Evolutionary conservation across 2,888 invertebrate genomes (phyloP).

Genomic region (Chrysopilus asiliformis): DNA sequence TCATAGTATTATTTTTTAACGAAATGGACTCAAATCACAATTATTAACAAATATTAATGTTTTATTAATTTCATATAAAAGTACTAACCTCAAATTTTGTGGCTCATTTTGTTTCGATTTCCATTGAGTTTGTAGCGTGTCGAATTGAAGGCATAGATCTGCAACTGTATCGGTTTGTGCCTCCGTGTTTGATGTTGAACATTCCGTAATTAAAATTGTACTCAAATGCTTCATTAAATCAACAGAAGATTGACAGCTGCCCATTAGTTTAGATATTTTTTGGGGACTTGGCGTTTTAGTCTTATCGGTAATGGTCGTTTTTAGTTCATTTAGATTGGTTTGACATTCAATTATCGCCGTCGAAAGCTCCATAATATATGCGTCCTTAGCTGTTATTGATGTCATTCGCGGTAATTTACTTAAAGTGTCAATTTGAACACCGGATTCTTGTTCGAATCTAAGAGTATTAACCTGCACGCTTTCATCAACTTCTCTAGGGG

Average conservation of each 20-base stretch:
- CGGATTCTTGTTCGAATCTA: slow-evolving; percentile 60
- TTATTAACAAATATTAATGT: too few relatives aligned
- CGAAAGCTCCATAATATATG: slow-evolving; percentile 61
- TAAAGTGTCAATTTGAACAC: slow-evolving; percentile 72
- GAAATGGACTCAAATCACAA: too few relatives aligned
- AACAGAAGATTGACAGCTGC: slow-evolving; percentile 64
- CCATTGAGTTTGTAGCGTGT: slow-evolving; percentile 52
- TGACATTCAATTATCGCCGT: slow-evolving; percentile 60
- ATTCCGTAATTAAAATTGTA: slow-evolving; percentile 59
- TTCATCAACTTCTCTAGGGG: slow-evolving; percentile 40
- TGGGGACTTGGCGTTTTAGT: slow-evolving; percentile 51
- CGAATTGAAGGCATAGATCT: slow-evolving; percentile 51
- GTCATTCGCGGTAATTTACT: slow-evolving; percentile 47
- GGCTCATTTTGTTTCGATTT: slow-evolving; percentile 63
- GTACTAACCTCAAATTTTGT: slow-evolving; percentile 59
- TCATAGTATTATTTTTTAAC: too few relatives aligned
- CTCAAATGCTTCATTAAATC: slow-evolving; percentile 73
- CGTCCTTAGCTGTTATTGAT: slow-evolving; percentile 67
- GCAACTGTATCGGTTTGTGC: slow-evolving; percentile 52
- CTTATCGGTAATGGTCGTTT: slow-evolving; percentile 45
- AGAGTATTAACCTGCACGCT: slow-evolving; percentile 58
- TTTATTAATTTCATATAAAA: too few relatives aligned
- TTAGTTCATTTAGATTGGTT: slow-evolving; percentile 50
- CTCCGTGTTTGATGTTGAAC: slow-evolving; percentile 49
- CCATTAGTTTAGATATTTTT: slow-evolving; percentile 60